Base-by-base conservation (phyloP, 2,113 vertebrate genomes). In the Phalacrocorax aristotelis region DNA sequence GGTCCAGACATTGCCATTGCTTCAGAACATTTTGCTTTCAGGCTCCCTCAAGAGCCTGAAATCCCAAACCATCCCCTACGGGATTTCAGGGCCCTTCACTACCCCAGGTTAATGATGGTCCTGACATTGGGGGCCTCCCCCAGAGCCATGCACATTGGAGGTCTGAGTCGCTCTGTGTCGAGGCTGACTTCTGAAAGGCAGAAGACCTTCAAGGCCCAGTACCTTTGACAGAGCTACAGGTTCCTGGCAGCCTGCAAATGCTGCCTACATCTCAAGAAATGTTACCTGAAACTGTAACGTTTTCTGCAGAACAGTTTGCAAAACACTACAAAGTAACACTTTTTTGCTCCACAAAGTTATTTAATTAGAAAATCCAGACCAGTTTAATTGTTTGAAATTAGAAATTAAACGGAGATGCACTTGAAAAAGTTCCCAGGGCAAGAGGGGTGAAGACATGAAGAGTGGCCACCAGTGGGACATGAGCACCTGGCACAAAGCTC, bases 111-210 rank as follows among this genome's bases (percentile, higher is more conserved):
- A 79, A 60, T 2, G 20, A 51, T 13, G 15, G 42, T 20, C 27
- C 51, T 48, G 25, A 29, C 38, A 32, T 0, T 6, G 3, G 9
- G 15, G 13, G 3, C 11, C 68, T 71, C 20, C 22, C 5, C 29
- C 8, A 21, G 6, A 75, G 21, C 30, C 49, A 44, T 2, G 16
- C 6, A 7, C 30, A 38, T 2, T 22, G 23, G 52, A 78, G 5
- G 29, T 29, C 11, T 0, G 0, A 49, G 5, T 16, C 2, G 44
- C n/a, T 60, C 13, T 38, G 55, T 13, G 2, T 76, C 44, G 60
- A 2, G 1, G 14, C 6, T 69, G 51, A 40, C 10, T 64, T 51
- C 75, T 71, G 44, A 57, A 61, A 16, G 9, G 26, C 75, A 85
- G 42, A 87, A 54, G 38, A 76, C 5, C 44, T 68, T 68, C 42